A percentile compares a stretch with the other conserved stretches of the same genome.
These are phyloP conservation scores for Eleutherodactylus coqui DNA, from an alignment of 2,797 vertebrate species.

Conservation along the genomic window DNA sequence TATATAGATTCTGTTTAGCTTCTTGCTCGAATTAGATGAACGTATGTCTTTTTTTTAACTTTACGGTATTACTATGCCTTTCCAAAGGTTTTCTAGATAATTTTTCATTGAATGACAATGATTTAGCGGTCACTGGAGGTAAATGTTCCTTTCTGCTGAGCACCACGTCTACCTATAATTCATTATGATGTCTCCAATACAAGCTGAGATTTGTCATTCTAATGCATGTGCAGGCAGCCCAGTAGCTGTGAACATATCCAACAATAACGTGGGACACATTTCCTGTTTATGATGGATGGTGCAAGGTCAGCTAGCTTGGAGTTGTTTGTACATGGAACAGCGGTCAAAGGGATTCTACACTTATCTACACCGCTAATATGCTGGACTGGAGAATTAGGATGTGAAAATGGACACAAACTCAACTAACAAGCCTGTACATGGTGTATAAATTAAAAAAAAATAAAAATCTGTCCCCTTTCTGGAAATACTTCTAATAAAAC, in stretches of 20 bases:
- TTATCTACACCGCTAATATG: background rate
- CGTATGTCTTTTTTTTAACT: background rate
- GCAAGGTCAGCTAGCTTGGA: slow-evolving; percentile 11
- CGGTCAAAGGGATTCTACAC: background rate
- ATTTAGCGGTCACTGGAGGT: slow-evolving; percentile 11
- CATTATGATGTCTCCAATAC: slow-evolving; percentile 1
- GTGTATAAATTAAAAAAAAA: too few relatives aligned
- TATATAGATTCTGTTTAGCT: background rate
- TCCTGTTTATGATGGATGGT: slow-evolving; percentile 47
- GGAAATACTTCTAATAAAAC: too few relatives aligned
- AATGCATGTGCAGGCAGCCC: slow-evolving; percentile 7
- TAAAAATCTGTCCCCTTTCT: too few relatives aligned
- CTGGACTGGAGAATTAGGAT: background rate
- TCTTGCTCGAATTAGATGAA: background rate
- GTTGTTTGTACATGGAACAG: slow-evolving; percentile 22
- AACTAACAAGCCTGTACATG: too few relatives aligned
- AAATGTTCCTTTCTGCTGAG: background rate
- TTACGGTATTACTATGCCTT: background rate
- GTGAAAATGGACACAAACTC: too few relatives aligned
- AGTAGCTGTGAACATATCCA: slow-evolving; percentile 37
- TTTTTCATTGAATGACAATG: background rate
- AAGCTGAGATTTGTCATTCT: slow-evolving; percentile 31
- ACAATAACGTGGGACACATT: slow-evolving; percentile 25
- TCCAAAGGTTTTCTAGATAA: background rate
- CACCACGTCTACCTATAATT: background rate